Percentiles rank a stretch among this genome's conserved stretches.
Conservation (phyloP, 2,113 vertebrate species). For the Nycticryphes semicollaris region DNA sequence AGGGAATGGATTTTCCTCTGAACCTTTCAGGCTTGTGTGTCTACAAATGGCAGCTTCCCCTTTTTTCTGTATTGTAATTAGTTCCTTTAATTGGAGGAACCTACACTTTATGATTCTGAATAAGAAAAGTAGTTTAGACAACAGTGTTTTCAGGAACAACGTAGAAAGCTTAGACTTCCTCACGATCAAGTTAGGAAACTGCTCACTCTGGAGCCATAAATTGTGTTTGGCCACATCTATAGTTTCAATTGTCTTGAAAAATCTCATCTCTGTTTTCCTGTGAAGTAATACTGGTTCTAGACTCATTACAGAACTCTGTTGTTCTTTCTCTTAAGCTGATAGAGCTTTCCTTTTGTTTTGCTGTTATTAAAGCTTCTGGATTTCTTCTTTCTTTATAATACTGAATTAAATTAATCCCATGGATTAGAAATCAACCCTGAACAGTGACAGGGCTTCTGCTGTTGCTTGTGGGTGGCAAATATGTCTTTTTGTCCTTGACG, state of each 20-base stretch:
- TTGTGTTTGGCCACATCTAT: neutral
- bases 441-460: neutral
- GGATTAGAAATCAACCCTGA: neutral
- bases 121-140: neutral
- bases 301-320: neutral
- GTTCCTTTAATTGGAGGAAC: neutral
- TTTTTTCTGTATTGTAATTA: neutral
- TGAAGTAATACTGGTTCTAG: neutral
- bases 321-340: neutral
- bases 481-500: neutral
- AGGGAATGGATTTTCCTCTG: neutral
- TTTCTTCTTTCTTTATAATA: neutral
- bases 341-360: neutral
- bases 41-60: neutral
- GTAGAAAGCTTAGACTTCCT: neutral
- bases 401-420: neutral
- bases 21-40: neutral
- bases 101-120: neutral
- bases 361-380: neutral
- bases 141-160: neutral
- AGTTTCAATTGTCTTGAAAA: neutral
- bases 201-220: neutral
- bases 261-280: neutral
- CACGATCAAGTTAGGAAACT: neutral
- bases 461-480: neutral